Base-by-base conservation (phyloP, 30 jellyfish, hydroid and myxozoan genomes). In the Pelagia noctiluca region DNA sequence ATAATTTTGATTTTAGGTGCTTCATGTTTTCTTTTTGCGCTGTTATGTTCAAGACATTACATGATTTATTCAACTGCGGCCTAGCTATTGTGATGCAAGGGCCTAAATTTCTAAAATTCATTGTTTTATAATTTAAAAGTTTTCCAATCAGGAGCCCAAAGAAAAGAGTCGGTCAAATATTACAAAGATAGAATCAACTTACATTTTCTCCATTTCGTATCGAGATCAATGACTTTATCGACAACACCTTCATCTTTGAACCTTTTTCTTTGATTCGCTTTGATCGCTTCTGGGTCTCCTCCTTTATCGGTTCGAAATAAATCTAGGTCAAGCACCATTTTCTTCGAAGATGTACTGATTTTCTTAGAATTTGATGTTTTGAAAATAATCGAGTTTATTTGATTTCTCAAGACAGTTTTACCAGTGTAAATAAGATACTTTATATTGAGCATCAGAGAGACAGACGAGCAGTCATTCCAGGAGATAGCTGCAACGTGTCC, bases 171-270 rank as follows among this genome's bases (percentile, higher is more conserved):
- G n/a, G n/a, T n/a, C n/a, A n/a, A n/a, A n/a, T n/a, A n/a, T n/a
- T 12, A 35, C 3, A 11, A 0, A 68, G 1, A 48, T 18, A 46
- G 28, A 35, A 19, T 18, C 18, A 78, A 23, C 96, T 24, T 63
- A 92, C 98, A 53, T 75, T 86, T 92, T 31, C 98, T 67, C 98
- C 98, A 92, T 70, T 86, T 86, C 50, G 82, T 86, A 86, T 92
- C 98, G 11, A 84, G 70, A 25, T 92, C 98, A 16, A 90, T 50
- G 53, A 92, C 95, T 64, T 75, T 86, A 75, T 92, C 98, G 28
- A 92, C 86, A 80, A 92, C 65, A 31, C 88, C 80, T 8, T 74
- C 92, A 92, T 92, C 98, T 57, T 92, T 92, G 75, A 79, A 92
- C 19, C 98, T 75, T 53, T 92, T 92, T 53, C 90, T 82, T 68